Evolutionary conservation across 2,113 vertebrate genomes (phyloP).

Genomic region (Cercocebus atys): DNA sequence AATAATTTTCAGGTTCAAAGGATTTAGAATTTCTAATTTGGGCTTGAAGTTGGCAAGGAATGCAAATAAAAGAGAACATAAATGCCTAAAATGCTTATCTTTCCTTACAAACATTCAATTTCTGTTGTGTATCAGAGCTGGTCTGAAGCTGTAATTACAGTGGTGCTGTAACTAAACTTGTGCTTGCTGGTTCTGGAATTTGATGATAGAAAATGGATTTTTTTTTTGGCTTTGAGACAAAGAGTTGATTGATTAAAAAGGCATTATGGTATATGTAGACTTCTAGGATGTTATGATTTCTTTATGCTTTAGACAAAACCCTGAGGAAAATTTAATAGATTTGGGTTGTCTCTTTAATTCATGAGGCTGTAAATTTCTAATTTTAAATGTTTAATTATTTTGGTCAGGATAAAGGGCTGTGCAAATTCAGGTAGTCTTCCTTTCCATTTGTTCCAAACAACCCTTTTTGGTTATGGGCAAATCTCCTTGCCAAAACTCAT

Average conservation of each 20-base stretch:
- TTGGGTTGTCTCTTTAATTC: conserved; percentile 1
- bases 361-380: not conserved
- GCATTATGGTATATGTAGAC: not conserved
- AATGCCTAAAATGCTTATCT: not conserved
- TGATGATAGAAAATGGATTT: not conserved
- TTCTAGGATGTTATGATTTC: not conserved
- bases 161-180: not conserved
- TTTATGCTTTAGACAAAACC: not conserved
- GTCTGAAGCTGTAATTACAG: not conserved
- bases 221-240: conserved; percentile 13
- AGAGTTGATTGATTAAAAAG: conserved; percentile 31
- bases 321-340: not conserved
- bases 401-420: not conserved
- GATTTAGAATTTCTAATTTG: conserved; percentile 2
- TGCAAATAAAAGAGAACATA: not conserved
- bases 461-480: not conserved
- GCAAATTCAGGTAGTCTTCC: not conserved
- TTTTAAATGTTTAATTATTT: conserved; percentile 27
- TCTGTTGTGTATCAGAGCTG: not conserved
- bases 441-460: not conserved
- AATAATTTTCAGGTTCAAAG: conserved; percentile 12
- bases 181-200: conserved; percentile 40
- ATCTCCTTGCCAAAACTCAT: not conserved
- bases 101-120: not conserved
- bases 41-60: not conserved